Conservation (phyloP, 2,113 vertebrate genomes). For the Leptobrachium ailaonicum region DNA sequence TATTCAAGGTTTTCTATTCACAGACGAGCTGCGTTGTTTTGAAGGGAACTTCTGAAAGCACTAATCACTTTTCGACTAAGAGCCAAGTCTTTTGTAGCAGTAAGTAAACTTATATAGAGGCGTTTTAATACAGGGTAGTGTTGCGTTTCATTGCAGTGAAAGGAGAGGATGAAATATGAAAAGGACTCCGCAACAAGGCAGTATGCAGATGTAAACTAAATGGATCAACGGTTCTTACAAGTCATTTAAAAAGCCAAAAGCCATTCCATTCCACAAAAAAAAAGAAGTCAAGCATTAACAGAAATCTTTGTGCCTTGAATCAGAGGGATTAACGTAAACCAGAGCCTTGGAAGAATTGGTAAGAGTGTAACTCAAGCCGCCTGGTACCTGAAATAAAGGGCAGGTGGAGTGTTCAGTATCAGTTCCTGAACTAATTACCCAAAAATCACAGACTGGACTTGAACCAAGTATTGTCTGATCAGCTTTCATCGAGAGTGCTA, state of each 20-base stretch:
- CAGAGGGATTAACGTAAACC: slow-evolving; percentile 46
- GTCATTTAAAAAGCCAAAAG: slow-evolving; percentile 5
- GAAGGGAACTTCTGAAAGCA: background rate
- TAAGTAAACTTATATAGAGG: slow-evolving; percentile 23
- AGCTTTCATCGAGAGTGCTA: slow-evolving; percentile 40
- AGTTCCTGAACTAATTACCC: slow-evolving; percentile 49
- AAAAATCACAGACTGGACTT: slow-evolving; percentile 39
- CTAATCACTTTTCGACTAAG: background rate
- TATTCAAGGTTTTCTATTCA: too few species aligned
- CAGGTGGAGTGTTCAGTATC: slow-evolving; percentile 46
- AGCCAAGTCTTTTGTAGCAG: slow-evolving; percentile 12
- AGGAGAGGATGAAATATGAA: slow-evolving; percentile 14
- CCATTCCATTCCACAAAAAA: slow-evolving; percentile 23
- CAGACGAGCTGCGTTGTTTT: background rate
- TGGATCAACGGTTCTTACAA: slow-evolving; percentile 22
- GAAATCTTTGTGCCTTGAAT: slow-evolving; percentile 44
- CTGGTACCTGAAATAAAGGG: slow-evolving; percentile 45
- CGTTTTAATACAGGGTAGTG: slow-evolving; percentile 1
- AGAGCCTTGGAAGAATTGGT: slow-evolving; percentile 41
- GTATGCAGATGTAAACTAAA: slow-evolving; percentile 20
- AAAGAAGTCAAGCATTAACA: slow-evolving; percentile 35
- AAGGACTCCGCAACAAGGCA: background rate
- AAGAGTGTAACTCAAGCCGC: slow-evolving; percentile 43
- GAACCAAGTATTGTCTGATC: slow-evolving; percentile 43
- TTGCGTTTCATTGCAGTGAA: slow-evolving; percentile 7